Evolutionary conservation across 2,888 invertebrate species (phyloP).

Genomic region (Cheilosia pagana): DNA sequence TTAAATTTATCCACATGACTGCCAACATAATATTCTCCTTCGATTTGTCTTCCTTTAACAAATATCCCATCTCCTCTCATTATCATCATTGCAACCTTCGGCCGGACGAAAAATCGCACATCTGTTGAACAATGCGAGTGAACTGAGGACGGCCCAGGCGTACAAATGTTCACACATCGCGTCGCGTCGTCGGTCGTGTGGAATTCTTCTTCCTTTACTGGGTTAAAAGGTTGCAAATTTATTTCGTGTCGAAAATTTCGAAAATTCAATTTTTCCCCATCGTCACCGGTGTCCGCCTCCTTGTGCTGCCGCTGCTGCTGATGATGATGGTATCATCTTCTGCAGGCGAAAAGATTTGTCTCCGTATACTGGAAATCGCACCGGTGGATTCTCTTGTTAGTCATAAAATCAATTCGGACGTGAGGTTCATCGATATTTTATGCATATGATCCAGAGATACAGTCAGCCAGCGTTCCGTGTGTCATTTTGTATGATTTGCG

Average conservation of each 20-base stretch:
- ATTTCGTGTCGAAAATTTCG: slow-evolving; percentile 72
- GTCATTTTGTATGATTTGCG: slow-evolving; percentile 75
- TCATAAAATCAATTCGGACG: slow-evolving; percentile 74
- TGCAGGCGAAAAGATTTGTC: slow-evolving; percentile 61
- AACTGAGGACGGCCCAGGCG: neutral
- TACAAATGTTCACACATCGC: slow-evolving; percentile 44
- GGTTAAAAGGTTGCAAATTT: slow-evolving; percentile 75
- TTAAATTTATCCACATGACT: slow-evolving; percentile 59
- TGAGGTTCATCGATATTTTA: slow-evolving; percentile 73
- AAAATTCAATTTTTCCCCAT: slow-evolving; percentile 67
- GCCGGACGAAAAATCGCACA: slow-evolving; percentile 25
- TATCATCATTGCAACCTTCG: slow-evolving; percentile 24
- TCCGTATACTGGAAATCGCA: slow-evolving; percentile 51
- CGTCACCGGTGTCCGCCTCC: slow-evolving; percentile 33
- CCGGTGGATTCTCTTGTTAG: slow-evolving; percentile 54
- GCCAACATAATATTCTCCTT: slow-evolving; percentile 54
- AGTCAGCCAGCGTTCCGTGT: slow-evolving; percentile 46
- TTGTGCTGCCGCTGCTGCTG: slow-evolving; percentile 8
- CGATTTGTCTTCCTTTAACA: slow-evolving; percentile 59
- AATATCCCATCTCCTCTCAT: slow-evolving; percentile 39
- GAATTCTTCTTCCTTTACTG: slow-evolving; percentile 58
- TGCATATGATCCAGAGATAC: slow-evolving; percentile 61
- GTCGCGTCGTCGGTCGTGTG: no score
- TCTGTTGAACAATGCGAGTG: slow-evolving; percentile 43
- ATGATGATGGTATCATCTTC: slow-evolving; percentile 35